Conservation (phyloP, 2,888 invertebrate genomes). For the Netelia fuscicornis region DNA sequence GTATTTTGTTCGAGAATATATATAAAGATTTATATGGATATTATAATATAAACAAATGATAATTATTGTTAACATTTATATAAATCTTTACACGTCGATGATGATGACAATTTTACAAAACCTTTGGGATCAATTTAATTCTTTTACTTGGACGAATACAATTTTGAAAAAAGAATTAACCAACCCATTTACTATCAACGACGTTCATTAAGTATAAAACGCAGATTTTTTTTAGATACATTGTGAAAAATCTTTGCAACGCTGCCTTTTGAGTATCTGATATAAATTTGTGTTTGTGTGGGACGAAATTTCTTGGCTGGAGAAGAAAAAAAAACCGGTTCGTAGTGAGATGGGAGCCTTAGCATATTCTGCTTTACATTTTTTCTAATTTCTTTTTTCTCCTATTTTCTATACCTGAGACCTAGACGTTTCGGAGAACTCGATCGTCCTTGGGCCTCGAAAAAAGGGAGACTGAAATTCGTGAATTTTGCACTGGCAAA, state of each 20-base stretch:
- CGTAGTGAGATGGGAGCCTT: conserved; percentile 27
- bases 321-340: conserved; percentile 63
- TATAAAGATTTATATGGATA: too few species aligned
- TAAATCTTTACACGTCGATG: too few species aligned
- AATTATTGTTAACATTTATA: too few species aligned
- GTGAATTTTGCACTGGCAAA: conserved; percentile 32
- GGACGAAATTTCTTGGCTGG: conserved; percentile 21
- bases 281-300: not conserved
- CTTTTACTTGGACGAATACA: not conserved
- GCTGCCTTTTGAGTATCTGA: not conserved
- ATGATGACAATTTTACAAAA: too few species aligned
- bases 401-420: conserved; percentile 25
- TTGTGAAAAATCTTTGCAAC: not conserved
- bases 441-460: conserved; percentile 31
- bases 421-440: conserved; percentile 5
- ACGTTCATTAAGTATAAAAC: not conserved
- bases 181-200: not conserved
- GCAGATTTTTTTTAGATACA: not conserved
- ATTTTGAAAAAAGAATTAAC: not conserved
- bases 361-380: conserved; percentile 28
- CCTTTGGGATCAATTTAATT: too few species aligned
- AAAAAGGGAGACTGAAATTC: conserved; percentile 4
- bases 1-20: not conserved
- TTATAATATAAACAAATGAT: too few species aligned
- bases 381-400: conserved; percentile 10